Percentiles rank a stretch among this genome's conserved stretches.
Evolutionary conservation across 2,113 vertebrate genomes (phyloP).

Genomic region (Tringa solitaria): DNA sequence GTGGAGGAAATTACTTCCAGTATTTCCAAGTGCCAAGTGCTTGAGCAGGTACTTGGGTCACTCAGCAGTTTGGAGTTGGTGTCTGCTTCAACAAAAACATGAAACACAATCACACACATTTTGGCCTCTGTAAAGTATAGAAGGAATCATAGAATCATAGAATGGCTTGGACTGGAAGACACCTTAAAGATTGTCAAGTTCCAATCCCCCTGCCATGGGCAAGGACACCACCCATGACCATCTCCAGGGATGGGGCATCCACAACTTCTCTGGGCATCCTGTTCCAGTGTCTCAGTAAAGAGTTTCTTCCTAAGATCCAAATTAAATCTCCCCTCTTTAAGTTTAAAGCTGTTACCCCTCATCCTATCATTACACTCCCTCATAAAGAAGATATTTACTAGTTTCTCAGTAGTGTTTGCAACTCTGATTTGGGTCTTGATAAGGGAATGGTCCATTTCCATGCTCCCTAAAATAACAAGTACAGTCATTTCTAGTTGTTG

Average conservation of each 20-base stretch:
- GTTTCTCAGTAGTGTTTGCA: not conserved
- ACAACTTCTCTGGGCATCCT: no score
- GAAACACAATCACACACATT: not conserved
- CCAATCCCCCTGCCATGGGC: no score
- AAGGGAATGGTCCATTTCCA: not conserved
- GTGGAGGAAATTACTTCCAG: not conserved
- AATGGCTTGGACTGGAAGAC: no score
- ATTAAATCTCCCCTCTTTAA: no score
- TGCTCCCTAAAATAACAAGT: not conserved
- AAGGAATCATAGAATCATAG: not conserved
- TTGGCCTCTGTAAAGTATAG: not conserved
- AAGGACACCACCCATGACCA: no score
- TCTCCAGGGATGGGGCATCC: no score
- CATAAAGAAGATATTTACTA: not conserved
- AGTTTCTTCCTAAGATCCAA: no score
- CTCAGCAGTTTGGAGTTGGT: not conserved
- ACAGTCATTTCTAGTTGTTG: not conserved
- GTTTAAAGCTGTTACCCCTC: no score
- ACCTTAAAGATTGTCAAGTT: no score
- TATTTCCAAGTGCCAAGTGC: not conserved
- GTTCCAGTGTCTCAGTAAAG: no score
- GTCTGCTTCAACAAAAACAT: not conserved
- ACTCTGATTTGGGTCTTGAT: not conserved
- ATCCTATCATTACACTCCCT: no score
- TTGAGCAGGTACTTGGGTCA: not conserved